Conservation (phyloP, 2,888 invertebrate species). For the Ephialtes manifestator region DNA sequence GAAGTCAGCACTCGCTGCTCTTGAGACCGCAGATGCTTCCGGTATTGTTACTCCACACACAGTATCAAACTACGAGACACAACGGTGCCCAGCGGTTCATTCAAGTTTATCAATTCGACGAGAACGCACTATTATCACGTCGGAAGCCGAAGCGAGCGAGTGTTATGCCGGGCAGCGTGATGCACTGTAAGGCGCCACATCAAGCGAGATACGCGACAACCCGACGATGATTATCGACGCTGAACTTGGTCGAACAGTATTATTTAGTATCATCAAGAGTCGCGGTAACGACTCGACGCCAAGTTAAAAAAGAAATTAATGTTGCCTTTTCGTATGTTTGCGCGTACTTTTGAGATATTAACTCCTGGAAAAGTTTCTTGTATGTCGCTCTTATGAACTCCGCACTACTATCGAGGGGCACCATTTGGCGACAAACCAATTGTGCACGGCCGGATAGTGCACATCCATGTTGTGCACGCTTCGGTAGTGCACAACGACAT, state of each 20-base stretch:
- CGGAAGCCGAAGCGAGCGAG: neutral
- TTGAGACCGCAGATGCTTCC: neutral
- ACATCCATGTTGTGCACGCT: too few relatives aligned
- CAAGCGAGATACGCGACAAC: slow-evolving; percentile 8
- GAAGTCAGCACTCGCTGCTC: neutral
- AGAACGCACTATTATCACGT: slow-evolving; percentile 35
- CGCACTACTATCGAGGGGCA: too few relatives aligned
- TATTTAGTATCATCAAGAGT: neutral
- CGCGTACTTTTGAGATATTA: neutral
- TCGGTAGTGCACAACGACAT: too few relatives aligned
- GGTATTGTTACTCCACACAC: neutral
- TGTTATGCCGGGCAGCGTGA: neutral
- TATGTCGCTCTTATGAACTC: too few relatives aligned
- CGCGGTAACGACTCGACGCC: too few relatives aligned
- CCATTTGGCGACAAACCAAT: too few relatives aligned
- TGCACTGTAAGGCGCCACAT: slow-evolving; percentile 15
- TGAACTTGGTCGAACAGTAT: slow-evolving; percentile 6
- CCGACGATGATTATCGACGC: slow-evolving; percentile 26
- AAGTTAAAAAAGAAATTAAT: too few relatives aligned
- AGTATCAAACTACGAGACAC: slow-evolving; percentile 3
- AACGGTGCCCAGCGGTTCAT: slow-evolving; percentile 21
- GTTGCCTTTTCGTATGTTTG: neutral
- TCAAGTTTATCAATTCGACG: slow-evolving; percentile 48
- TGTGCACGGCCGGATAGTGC: too few relatives aligned
- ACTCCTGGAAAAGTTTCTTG: neutral